Evolutionary conservation across 1,140 invertebrate genomes (phyloP).

Genomic region (Ctenoplectra terminalis): DNA sequence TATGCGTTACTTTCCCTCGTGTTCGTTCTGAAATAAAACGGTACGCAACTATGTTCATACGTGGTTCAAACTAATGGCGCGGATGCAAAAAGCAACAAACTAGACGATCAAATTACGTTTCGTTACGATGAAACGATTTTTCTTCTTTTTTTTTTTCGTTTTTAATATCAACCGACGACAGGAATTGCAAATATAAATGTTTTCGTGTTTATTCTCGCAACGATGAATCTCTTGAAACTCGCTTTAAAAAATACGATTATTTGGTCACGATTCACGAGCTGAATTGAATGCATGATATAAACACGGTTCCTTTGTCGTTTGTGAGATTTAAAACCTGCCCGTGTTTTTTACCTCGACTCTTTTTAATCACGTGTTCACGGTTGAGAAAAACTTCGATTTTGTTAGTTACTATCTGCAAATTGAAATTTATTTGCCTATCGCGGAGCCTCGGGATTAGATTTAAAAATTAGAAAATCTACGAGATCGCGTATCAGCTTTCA

Average conservation of each 20-base stretch:
- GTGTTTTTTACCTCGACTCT: neutral
- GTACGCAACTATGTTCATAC: neutral
- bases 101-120: neutral
- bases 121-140: neutral
- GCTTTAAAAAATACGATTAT: neutral
- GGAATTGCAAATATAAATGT: neutral
- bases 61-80: neutral
- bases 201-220: neutral
- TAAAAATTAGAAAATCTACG: neutral
- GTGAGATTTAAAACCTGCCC: neutral
- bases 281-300: neutral
- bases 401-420: no score
- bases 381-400: no score
- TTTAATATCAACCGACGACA: no score
- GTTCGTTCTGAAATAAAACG: neutral
- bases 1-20: neutral
- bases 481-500: neutral
- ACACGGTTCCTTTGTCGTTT: neutral
- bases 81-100: neutral
- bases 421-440: neutral
- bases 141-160: neutral
- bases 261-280: no score
- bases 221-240: neutral
- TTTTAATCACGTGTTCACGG: neutral
- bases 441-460: neutral